phyloP scores from a whole-genome alignment of 2,797 vertebrate genomes.

The Bradypodion ventrale region DNA sequence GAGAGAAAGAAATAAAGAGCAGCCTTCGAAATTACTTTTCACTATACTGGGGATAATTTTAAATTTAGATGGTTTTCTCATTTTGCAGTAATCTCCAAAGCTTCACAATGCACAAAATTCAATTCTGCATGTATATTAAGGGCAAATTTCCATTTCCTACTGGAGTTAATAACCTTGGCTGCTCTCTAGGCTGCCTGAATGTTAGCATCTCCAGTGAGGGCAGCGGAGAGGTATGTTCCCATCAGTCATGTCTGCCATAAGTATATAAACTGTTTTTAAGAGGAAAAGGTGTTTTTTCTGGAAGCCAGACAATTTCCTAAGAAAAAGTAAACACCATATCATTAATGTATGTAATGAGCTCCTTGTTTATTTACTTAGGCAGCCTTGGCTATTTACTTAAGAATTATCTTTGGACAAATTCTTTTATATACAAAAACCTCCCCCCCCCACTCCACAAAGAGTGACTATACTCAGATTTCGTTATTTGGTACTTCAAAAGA shows the following conservation, averaged over 20 bases:
- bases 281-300: conserved; percentile 7
- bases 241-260: conserved; percentile 41
- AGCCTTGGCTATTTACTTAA: too few relatives aligned
- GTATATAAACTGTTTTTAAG: conserved; percentile 48
- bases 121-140: conserved; percentile 71
- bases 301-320: conserved; percentile 59
- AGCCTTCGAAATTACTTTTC: conserved; percentile 68
- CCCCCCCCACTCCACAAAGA: too few relatives aligned
- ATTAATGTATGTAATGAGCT: not conserved
- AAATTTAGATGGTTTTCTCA: conserved; percentile 71
- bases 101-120: conserved; percentile 68
- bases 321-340: conserved; percentile 41
- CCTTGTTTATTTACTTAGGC: not conserved
- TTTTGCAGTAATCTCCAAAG: conserved; percentile 73
- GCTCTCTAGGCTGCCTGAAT: conserved; percentile 51
- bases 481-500: not conserved
- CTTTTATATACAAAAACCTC: not conserved
- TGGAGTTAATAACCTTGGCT: conserved; percentile 71
- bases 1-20: conserved; percentile 35
- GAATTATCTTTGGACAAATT: not conserved
- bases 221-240: conserved; percentile 37
- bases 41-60: conserved; percentile 63
- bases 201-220: conserved; percentile 62
- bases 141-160: conserved; percentile 70
- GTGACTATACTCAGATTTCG: not conserved